Base-by-base conservation (phyloP, 2,888 invertebrate genomes). In the Caenorhabditis sp. region DNA sequence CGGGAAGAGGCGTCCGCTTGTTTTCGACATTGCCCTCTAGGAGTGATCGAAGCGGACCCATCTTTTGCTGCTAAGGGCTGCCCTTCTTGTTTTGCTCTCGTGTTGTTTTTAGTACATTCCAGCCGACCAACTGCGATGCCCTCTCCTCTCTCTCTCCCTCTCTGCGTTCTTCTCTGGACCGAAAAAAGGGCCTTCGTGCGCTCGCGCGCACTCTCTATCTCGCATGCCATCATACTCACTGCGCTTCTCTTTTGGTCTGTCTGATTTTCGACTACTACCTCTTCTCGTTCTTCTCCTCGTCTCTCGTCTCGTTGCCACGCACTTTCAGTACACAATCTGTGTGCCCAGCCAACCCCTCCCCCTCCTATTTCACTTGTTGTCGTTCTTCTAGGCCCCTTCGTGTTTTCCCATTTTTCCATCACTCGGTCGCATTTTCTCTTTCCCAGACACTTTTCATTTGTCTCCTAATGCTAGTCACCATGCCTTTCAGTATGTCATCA, bases 101-200 rank as follows among this genome's bases (percentile, higher is more conserved):
- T 9, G 59, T 70, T 75, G 75, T 75, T 75, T 75, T 75, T 75
- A 75, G 75, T 75, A 32, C 75, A 74, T 62, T 66, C 56, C 56
- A 56, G 66, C 45, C 30, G 6, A 5, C 30, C 27, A 48, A 22
- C 35, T 20, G 17, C 52, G 20, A 13, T 26, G 32, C 48, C 9
- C 39, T 45, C 37, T 53, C 39, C 43, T 32, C 22, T 46, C 59
- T 68, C 53, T 46, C 46, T 62, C 37, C 27, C 45, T 68, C 55
- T 41, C 52, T 59, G 46, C 41, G 11, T 52, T 17, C 6, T 43
- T 24, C 52, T 46, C 46, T 46, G n/a, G n/a, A n/a, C 46, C 50
- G 4, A 15, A 20, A 55, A 26, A 39, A 27, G 55, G 26, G 24
- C 35, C 50, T n/a, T n/a, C n/a, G n/a, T n/a, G n/a, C n/a, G n/a